A percentile compares a stretch with the other conserved stretches of the same genome.
Evolutionary conservation across 2,888 invertebrate species (phyloP).

Genomic region (Nebria brevicollis): DNA sequence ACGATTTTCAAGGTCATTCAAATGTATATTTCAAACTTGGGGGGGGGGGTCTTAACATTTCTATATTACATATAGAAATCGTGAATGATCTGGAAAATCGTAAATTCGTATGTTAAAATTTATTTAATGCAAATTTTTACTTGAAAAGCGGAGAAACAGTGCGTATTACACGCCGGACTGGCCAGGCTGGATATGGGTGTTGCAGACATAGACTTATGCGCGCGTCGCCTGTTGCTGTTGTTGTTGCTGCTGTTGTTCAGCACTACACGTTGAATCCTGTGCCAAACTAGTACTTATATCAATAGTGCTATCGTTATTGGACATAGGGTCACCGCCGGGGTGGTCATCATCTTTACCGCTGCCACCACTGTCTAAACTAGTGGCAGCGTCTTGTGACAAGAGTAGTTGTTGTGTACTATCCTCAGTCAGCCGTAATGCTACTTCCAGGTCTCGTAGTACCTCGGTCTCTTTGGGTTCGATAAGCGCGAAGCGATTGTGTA

Average conservation of each 20-base stretch:
- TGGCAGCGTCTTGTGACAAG: background rate
- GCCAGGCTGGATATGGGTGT: slow-evolving; percentile 8
- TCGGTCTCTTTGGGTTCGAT: slow-evolving; percentile 97
- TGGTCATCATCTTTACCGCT: slow-evolving; percentile 62
- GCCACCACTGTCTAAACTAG: slow-evolving; percentile 47
- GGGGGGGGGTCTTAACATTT: too few relatives aligned
- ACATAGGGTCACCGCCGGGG: slow-evolving; percentile 57
- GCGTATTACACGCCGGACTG: slow-evolving; percentile 6
- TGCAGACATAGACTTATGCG: slow-evolving; percentile 8
- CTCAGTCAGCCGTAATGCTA: slow-evolving; percentile 77
- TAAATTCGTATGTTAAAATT: background rate
- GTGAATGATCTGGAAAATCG: slow-evolving; percentile 9
- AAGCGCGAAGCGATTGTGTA: slow-evolving; percentile 87
- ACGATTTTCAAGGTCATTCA: slow-evolving; percentile 4
- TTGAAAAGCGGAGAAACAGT: slow-evolving; percentile 3
- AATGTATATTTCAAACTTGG: background rate
- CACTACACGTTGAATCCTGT: slow-evolving; percentile 4
- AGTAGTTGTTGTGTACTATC: slow-evolving; percentile 56
- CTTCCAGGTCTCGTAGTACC: slow-evolving; percentile 89
- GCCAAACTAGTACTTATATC: background rate
- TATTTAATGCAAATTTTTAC: background rate
- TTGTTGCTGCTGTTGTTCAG: slow-evolving; percentile 8
- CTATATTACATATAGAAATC: slow-evolving; percentile 7
- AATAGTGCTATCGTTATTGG: slow-evolving; percentile 8
- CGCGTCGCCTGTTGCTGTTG: slow-evolving; percentile 14